These are phyloP conservation scores for Numenius arquata DNA, from an alignment of 2,113 vertebrate species.

Conservation along the genomic window DNA sequence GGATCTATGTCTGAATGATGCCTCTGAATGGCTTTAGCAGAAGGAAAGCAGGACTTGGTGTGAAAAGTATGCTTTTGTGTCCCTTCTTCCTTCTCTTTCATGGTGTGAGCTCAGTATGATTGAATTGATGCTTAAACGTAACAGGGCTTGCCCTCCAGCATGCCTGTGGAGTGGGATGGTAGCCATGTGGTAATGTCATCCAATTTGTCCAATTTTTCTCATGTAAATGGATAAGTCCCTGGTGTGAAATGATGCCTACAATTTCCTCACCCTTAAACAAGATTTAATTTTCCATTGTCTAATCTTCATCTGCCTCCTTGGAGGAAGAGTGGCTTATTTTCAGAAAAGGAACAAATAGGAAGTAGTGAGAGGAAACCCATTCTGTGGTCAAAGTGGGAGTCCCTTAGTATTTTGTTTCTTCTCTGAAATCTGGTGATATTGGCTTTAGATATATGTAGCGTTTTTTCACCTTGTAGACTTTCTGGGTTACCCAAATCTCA, in stretches of 20 bases:
- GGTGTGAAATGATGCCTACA: not conserved
- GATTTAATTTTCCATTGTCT: not conserved
- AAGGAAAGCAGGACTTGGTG: not conserved
- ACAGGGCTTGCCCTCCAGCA: not conserved
- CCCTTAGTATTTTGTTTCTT: not conserved
- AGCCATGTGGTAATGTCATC: not conserved
- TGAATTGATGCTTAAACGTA: not conserved
- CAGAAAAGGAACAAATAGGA: not conserved
- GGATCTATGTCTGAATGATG: not conserved
- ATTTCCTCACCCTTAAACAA: not conserved
- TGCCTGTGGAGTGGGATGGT: not conserved
- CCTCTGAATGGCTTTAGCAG: conserved; percentile 6
- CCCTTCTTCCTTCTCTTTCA: not conserved
- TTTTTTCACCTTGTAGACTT: not conserved
- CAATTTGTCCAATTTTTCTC: not conserved
- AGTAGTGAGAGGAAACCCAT: not conserved
- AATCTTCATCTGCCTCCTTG: not conserved
- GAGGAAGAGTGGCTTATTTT: not conserved
- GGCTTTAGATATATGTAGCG: not conserved
- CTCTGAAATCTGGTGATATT: not conserved
- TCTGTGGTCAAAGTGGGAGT: not conserved
- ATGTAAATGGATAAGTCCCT: not conserved
- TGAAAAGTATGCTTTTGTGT: not conserved
- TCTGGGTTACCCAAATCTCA: not conserved
- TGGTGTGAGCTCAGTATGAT: not conserved